Conservation (phyloP, 2,797 vertebrate species). For the Syncerus caffer region DNA sequence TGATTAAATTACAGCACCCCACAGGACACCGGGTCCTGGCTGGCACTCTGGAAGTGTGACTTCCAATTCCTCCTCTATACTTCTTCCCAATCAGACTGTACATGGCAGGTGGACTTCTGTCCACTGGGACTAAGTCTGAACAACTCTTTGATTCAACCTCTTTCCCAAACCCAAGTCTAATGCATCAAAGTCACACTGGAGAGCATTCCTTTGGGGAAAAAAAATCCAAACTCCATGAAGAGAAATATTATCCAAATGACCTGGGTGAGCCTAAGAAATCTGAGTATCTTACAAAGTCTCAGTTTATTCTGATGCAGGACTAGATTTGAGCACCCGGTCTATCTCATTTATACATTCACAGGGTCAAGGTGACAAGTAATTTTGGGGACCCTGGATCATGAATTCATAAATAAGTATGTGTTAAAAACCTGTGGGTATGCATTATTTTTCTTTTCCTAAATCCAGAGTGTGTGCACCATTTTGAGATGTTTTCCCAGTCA, state of each 20-base stretch:
- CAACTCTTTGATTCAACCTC: not conserved
- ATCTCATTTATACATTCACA: not conserved
- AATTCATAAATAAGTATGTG: not conserved
- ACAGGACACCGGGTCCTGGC: not conserved
- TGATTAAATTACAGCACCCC: too few relatives aligned
- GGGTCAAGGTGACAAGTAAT: accelerated
- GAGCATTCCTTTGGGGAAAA: too few relatives aligned
- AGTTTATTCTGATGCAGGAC: not conserved
- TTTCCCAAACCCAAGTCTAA: too few relatives aligned
- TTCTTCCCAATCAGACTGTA: too few relatives aligned
- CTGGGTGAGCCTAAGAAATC: too few relatives aligned
- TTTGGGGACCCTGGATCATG: accelerated
- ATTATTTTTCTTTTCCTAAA: not conserved
- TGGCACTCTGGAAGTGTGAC: accelerated
- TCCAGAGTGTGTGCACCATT: accelerated
- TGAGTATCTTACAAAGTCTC: not conserved
- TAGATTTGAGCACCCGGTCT: not conserved
- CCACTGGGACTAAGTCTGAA: not conserved
- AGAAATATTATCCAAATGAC: not conserved
- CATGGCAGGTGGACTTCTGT: not conserved
- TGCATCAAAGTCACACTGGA: too few relatives aligned
- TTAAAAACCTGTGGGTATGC: not conserved
- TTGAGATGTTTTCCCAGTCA: not conserved
- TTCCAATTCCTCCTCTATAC: too few relatives aligned
- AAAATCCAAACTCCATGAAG: not conserved